These are phyloP conservation scores for Alosa alosa DNA, from an alignment of 2,113 vertebrate species.

Conservation along the genomic window DNA sequence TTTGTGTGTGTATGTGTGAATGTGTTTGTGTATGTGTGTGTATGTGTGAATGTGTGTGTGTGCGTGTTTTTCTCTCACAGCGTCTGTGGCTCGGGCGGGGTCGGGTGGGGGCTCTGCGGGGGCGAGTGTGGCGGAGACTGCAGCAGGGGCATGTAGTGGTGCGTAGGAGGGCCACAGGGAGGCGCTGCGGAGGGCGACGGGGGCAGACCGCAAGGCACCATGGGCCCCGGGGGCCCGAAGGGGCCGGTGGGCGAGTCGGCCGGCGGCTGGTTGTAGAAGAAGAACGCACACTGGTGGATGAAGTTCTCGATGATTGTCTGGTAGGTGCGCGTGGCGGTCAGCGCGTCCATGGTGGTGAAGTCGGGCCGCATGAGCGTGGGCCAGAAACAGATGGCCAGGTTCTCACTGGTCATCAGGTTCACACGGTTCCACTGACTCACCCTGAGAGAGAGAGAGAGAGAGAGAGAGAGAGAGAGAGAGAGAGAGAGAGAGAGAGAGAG, in stretches of 20 bases:
- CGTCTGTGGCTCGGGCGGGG: conserved; percentile 80
- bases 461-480: not conserved
- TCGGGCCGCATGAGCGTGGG: conserved; percentile 91
- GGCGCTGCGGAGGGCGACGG: conserved; percentile 73
- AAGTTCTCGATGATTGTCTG: conserved; percentile 98
- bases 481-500: not conserved
- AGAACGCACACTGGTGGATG: conserved; percentile 95
- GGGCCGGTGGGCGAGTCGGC: conserved; percentile 76
- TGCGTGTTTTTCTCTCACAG: conserved; percentile 69
- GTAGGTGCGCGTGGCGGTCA: conserved; percentile 90
- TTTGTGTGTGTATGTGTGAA: not conserved
- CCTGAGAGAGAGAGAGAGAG: conserved; percentile 58
- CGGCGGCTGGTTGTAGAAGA: conserved; percentile 88
- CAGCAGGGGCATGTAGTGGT: conserved; percentile 70
- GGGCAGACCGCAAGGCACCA: conserved; percentile 58
- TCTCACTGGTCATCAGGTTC: conserved; percentile 96
- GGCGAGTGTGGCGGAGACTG: conserved; percentile 75
- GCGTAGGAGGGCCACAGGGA: conserved; percentile 61
- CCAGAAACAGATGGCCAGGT: conserved; percentile 97
- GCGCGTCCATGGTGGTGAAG: conserved; percentile 93
- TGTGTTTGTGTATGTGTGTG: not conserved
- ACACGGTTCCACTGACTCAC: conserved; percentile 86
- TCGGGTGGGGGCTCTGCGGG: conserved; percentile 65
- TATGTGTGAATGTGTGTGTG: conserved; percentile 38
- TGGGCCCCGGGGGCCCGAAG: conserved; percentile 56